Percentiles rank a stretch among this genome's conserved stretches.
Conservation (phyloP, 2,797 vertebrate genomes). For the Alfaro cultratus region DNA sequence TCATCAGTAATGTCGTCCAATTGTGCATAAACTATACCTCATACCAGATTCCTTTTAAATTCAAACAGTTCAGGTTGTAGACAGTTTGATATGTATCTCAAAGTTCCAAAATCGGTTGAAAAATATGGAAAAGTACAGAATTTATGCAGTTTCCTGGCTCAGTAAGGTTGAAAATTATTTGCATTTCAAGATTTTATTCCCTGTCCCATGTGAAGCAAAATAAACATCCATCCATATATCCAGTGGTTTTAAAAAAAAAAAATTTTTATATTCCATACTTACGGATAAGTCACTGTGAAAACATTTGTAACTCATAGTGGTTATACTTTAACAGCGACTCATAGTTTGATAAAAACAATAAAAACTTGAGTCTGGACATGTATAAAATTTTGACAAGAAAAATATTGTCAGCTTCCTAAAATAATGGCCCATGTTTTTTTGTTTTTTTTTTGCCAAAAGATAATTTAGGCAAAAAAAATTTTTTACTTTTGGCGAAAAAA, state of each 20-base stretch:
- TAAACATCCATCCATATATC: not conserved
- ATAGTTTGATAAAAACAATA: not conserved
- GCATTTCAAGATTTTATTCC: not conserved
- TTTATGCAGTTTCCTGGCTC: not conserved
- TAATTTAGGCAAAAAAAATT: too few relatives aligned
- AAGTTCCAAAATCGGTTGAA: not conserved
- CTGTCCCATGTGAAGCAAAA: not conserved
- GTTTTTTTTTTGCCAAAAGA: too few relatives aligned
- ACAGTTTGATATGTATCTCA: not conserved
- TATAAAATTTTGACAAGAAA: not conserved
- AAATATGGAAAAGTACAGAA: not conserved
- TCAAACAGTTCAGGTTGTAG: not conserved
- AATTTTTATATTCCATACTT: not conserved
- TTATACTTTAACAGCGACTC: not conserved
- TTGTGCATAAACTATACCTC: not conserved
- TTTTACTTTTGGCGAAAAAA: not conserved
- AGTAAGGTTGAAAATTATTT: not conserved
- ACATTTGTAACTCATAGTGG: not conserved
- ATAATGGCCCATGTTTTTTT: too few relatives aligned
- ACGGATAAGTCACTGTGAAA: not conserved
- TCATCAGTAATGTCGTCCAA: not conserved
- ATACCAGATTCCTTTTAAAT: not conserved
- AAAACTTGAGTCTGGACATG: not conserved
- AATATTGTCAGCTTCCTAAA: not conserved
- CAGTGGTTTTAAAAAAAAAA: too few relatives aligned